Base-by-base conservation (phyloP, 2,113 vertebrate genomes). In the Pseudopipra pipra region DNA sequence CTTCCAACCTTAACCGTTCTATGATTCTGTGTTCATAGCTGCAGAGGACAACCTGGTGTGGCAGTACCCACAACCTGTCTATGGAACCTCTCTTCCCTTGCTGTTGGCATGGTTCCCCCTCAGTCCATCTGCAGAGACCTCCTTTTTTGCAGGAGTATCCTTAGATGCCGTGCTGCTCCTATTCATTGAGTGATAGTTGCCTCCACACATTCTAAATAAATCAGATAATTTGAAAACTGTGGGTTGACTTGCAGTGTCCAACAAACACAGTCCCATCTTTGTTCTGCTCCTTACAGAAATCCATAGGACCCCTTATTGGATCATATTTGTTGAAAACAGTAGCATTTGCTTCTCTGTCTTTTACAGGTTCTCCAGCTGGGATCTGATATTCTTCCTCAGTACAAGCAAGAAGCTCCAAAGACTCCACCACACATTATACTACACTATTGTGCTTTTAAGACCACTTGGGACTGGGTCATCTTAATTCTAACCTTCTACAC, bases 401-500 rank as follows among this genome's bases (percentile, higher is more conserved):
- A 99, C 96, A 99, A 99, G 62, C 99, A 99, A 98, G 99, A 99
- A 98, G 99, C 99, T 30, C 99, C 99, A 71, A 99, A 99, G 98
- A 99, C 99, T 9, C 99, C 99, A 6, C 99, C 99, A 14, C 99
- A 99, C 96, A 99, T 99, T 72, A 99, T 99, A 97, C 98, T 99
- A 80, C 99, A 99, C 93, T 99, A 99, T 78, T 99, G 99, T 98
- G 99, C 99, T 98, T 99, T 99, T 96, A 99, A 99, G 97, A 99
- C 99, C 94, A 99, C 99, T 12, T 99, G 99, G 99, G 99, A 99
- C 98, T 99, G 99, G 99, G 99, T 99, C 86, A 99, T 99, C 98
- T 98, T 99, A 96, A 99, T 99, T 96, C 98, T 99, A 93, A 99
- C 99, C 95, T 99, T 99, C 98, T 99, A 99, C 97, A 99, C 99